Evolutionary conservation across 2,113 vertebrate species (phyloP).

Genomic region (Bufo bufo): DNA sequence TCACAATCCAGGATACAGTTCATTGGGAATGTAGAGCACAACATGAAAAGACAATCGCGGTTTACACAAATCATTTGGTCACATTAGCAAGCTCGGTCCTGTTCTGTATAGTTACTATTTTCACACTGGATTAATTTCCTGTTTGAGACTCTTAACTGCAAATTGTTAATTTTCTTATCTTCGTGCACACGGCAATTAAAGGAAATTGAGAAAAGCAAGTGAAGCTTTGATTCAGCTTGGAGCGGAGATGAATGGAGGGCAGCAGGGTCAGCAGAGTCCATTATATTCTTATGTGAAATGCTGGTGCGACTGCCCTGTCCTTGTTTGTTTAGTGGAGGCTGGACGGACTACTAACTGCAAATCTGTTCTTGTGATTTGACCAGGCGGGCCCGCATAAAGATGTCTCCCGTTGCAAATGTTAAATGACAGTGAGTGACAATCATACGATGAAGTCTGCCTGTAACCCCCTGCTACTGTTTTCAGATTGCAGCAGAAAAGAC

Average conservation of each 20-base stretch:
- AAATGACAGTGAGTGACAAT: slow-evolving; percentile 85
- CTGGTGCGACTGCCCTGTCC: slow-evolving; percentile 74
- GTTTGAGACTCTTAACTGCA: slow-evolving; percentile 78
- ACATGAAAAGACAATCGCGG: background rate
- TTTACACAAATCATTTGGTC: slow-evolving; percentile 59
- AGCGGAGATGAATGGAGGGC: slow-evolving; percentile 84
- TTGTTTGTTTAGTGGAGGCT: slow-evolving; percentile 83
- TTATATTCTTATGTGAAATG: slow-evolving; percentile 83
- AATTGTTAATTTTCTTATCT: slow-evolving; percentile 87
- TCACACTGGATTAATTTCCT: slow-evolving; percentile 83
- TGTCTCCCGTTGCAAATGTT: slow-evolving; percentile 78
- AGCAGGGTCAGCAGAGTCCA: slow-evolving; percentile 77
- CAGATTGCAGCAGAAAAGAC: slow-evolving; percentile 77
- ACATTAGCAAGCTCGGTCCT: slow-evolving; percentile 61
- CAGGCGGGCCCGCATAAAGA: slow-evolving; percentile 84
- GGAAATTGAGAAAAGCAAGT: slow-evolving; percentile 88
- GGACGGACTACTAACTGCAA: slow-evolving; percentile 82
- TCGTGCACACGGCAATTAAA: slow-evolving; percentile 87
- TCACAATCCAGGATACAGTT: background rate
- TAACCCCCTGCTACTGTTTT: slow-evolving; percentile 84
- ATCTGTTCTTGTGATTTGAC: slow-evolving; percentile 86
- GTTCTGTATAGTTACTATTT: slow-evolving; percentile 73
- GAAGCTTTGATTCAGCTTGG: slow-evolving; percentile 83
- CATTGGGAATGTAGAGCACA: background rate
- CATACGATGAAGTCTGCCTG: slow-evolving; percentile 77